Conservation (phyloP, 53 echinoderm and acorn worm genomes). For the Stichopus horrens region DNA sequence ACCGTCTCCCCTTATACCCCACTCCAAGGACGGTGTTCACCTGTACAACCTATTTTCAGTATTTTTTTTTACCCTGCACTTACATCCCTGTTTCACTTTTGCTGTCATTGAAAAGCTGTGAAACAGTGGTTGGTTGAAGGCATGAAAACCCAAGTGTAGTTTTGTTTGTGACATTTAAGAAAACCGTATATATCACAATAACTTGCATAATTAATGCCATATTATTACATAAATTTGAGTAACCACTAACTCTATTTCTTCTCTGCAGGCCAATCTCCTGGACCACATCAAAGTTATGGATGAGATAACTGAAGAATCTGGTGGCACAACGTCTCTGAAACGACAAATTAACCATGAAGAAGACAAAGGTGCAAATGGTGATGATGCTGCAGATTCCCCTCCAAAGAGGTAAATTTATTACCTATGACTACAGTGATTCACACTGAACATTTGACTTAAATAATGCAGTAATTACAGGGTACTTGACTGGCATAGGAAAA, state of each 20-base stretch:
- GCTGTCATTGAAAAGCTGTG: too few species aligned
- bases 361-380: slow-evolving; percentile 33
- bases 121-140: too few species aligned
- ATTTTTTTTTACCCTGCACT: too few species aligned
- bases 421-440: background rate
- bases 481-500: too few species aligned
- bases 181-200: background rate
- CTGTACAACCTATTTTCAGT: too few species aligned
- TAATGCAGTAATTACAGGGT: too few species aligned
- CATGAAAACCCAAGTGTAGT: too few species aligned
- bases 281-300: slow-evolving; percentile 18
- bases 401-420: slow-evolving; percentile 12
- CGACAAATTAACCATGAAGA: slow-evolving; percentile 32
- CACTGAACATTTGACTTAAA: too few species aligned
- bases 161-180: too few species aligned
- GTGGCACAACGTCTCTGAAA: slow-evolving; percentile 28
- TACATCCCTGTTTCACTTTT: too few species aligned
- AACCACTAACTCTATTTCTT: background rate
- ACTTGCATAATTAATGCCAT: background rate
- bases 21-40: too few species aligned
- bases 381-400: slow-evolving; percentile 33
- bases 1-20: too few species aligned
- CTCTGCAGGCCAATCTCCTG: background rate
- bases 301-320: slow-evolving; percentile 29
- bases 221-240: background rate